Conservation (phyloP, 2,113 vertebrate species). For the Vidua macroura region DNA sequence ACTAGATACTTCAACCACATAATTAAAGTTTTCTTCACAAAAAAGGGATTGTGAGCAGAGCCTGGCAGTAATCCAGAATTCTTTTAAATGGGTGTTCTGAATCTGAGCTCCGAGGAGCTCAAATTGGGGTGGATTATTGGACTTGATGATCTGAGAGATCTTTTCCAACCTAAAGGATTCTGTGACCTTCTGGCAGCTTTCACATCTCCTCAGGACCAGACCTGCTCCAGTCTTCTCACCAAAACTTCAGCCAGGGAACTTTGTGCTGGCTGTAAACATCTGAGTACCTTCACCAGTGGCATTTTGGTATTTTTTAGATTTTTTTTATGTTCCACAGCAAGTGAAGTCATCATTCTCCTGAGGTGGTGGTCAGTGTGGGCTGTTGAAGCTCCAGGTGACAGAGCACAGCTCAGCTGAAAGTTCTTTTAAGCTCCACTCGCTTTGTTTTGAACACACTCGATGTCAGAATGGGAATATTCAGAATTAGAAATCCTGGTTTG, state of each 20-base stretch:
- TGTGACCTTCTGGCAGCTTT: neutral
- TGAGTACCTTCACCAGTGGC: fast-evolving
- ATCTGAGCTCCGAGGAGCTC: neutral
- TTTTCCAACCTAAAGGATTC: neutral
- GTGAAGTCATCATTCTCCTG: neutral
- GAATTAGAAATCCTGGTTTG: constrained; percentile 4
- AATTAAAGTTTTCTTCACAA: constrained; percentile 87
- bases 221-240: neutral
- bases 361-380: neutral
- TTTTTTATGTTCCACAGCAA: neutral
- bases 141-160: neutral
- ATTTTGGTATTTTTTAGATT: neutral
- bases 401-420: neutral
- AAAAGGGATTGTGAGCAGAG: constrained; percentile 81
- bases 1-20: constrained; percentile 78
- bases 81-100: constrained; percentile 25
- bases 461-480: neutral
- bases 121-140: fast-evolving
- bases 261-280: neutral
- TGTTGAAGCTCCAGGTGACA: neutral
- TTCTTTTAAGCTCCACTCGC: neutral
- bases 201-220: neutral
- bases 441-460: neutral
- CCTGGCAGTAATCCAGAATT: constrained; percentile 94
- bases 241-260: neutral